Evolutionary conservation across 2,888 invertebrate species (phyloP), one percentile per base, ranked within the genome.

Genomic region (Troides aeacus): DNA sequence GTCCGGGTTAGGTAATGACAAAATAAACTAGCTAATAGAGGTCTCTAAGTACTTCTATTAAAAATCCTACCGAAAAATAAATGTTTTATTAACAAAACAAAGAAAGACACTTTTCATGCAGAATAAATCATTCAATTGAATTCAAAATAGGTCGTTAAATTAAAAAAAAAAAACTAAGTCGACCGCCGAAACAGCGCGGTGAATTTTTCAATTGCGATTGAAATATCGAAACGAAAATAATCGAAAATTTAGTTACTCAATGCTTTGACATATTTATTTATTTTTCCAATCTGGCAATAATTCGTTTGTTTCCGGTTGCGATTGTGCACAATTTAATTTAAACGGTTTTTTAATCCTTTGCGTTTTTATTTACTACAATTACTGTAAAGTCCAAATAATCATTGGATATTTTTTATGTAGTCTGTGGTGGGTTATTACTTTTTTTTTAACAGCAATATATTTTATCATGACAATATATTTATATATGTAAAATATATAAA

Each of bases 1-100:
- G 42, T 5, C 36, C 36, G 60, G 53, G 66, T 56, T 56, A 60
- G 42, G 59, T 70, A 70, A 70, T 57, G 70, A 67, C 70, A 60
- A 57, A 70, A 64, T 70, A 61, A 70, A 70, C 59, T 66, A 66
- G 59, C 12, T 64, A 59, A 50, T 63, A 64, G 46, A 53, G 68
- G 59, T 1, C 23, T 36, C 18, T 50, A 15, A 21, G 42, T 58
- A n/a, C n/a, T 15, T 60, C 24, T 23, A 36, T 42, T 58, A 68
- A 56, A 58, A 58, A 17, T 50, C 10, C 1, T 30, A 36, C 17
- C 17, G 21, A 17, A 46, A 62, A 53, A 62, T 18, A 46, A 21
- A 62, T 15, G n/a, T 24, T 62, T 17, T 15, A 46, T 17, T 15
- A 46, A 57, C n/a, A 2, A 21, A 57, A 57, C 21, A 18, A 21